Evolutionary conservation across 1,140 invertebrate species (phyloP).

Genomic region (Platyura marginata): DNA sequence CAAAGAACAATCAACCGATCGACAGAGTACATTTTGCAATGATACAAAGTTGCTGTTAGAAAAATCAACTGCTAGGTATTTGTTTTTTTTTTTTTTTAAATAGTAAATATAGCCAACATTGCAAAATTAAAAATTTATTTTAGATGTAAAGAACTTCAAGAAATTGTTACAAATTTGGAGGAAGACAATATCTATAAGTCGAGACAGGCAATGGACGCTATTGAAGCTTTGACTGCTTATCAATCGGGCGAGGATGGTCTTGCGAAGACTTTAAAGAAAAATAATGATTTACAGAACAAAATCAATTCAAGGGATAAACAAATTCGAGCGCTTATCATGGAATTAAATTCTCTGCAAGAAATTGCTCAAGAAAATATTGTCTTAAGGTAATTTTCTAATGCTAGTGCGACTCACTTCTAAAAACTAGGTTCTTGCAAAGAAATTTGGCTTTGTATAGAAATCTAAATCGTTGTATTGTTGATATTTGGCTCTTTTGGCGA

Average conservation of each 20-base stretch:
- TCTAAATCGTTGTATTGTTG: too few relatives aligned
- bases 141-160: conserved; percentile 14
- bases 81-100: too few relatives aligned
- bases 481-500: too few relatives aligned
- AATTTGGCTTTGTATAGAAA: too few relatives aligned
- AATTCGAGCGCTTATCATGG: conserved; percentile 14
- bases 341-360: conserved; percentile 19
- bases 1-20: conserved; percentile 7
- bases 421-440: too few relatives aligned
- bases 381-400: conserved; percentile 8
- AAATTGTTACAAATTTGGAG: conserved; percentile 17
- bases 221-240: conserved; percentile 16
- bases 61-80: too few relatives aligned
- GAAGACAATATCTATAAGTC: conserved; percentile 20
- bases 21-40: conserved; percentile 13
- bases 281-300: conserved; percentile 15
- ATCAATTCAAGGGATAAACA: conserved; percentile 16
- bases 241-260: conserved; percentile 19
- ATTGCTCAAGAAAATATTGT: conserved; percentile 16
- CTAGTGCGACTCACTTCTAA: too few relatives aligned
- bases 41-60: conserved; percentile 14
- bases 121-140: too few relatives aligned
- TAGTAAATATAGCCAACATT: too few relatives aligned
- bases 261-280: conserved; percentile 14
- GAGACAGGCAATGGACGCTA: conserved; percentile 18